A percentile compares a stretch with the other conserved stretches of the same genome.
These are phyloP conservation scores for Allobates femoralis DNA, from an alignment of 2,797 vertebrate genomes.

Conservation along the genomic window DNA sequence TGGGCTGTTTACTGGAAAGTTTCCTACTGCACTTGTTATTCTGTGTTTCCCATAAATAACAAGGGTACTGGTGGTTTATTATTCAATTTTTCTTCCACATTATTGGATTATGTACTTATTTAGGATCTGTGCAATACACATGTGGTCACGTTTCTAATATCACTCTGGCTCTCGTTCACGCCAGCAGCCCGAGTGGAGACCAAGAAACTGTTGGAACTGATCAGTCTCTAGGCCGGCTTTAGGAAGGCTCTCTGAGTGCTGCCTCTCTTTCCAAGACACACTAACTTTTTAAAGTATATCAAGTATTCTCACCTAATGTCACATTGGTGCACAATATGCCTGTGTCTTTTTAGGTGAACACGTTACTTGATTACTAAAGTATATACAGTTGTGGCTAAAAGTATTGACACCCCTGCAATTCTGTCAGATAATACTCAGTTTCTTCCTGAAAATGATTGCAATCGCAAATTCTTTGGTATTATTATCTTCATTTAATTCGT, in stretches of 20 bases:
- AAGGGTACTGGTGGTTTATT: constrained; percentile 1
- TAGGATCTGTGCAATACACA: background rate
- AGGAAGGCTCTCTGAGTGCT: background rate
- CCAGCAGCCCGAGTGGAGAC: background rate
- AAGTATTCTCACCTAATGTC: too few species aligned
- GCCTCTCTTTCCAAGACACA: too few species aligned
- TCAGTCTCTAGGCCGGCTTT: background rate
- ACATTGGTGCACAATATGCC: too few species aligned
- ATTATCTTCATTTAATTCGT: too few species aligned
- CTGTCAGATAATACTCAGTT: too few species aligned
- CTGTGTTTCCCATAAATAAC: background rate
- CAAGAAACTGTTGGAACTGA: background rate
- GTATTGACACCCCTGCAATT: too few species aligned
- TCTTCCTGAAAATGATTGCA: too few species aligned
- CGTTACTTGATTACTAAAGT: too few species aligned
- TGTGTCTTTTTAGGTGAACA: too few species aligned
- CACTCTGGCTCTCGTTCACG: background rate
- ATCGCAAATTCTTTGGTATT: too few species aligned
- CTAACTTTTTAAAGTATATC: too few species aligned
- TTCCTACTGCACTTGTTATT: background rate
- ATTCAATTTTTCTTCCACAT: background rate
- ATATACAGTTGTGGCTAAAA: too few species aligned
- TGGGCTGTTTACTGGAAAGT: constrained; percentile 16
- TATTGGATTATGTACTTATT: background rate
- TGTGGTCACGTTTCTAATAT: background rate